Evolutionary conservation across 1,140 invertebrate species (phyloP).

Genomic region (Cecropterus lyciades): DNA sequence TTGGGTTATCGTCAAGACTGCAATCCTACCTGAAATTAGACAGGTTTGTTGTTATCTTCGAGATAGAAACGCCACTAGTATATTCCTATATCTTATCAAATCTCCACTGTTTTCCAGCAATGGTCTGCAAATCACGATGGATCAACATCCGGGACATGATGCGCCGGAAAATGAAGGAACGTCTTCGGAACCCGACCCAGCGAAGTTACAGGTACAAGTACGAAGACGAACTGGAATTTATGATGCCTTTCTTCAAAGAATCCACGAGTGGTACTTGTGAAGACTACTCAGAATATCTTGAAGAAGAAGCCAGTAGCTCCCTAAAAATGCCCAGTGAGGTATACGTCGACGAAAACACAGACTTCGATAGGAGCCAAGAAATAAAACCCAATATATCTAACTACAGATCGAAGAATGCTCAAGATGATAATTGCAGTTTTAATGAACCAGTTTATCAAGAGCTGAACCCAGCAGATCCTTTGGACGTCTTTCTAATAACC

Average conservation of each 20-base stretch:
- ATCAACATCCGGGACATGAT: conserved; percentile 75
- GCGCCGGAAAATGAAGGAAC: conserved; percentile 58
- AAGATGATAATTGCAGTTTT: conserved; percentile 29
- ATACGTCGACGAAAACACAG: conserved; percentile 44
- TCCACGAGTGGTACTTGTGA: conserved; percentile 34
- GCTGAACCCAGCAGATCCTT: conserved; percentile 60
- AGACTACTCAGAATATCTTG: conserved; percentile 57
- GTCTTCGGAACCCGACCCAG: conserved; percentile 52
- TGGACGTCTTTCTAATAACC: conserved; percentile 68
- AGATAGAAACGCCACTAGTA: too few relatives aligned
- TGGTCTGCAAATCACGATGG: conserved; percentile 68
- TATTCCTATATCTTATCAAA: not conserved
- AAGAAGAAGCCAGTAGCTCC: conserved; percentile 49
- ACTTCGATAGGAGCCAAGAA: conserved; percentile 45
- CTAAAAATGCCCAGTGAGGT: conserved; percentile 52
- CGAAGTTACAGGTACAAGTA: conserved; percentile 69
- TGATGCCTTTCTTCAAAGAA: conserved; percentile 69
- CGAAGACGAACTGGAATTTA: conserved; percentile 64
- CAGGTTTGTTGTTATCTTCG: too few relatives aligned
- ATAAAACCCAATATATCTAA: conserved; percentile 50
- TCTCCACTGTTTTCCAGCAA: conserved; percentile 47
- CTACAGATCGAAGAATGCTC: conserved; percentile 38
- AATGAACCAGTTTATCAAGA: conserved; percentile 50
- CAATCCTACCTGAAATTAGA: too few relatives aligned
- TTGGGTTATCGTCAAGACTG: too few relatives aligned